phyloP scores from a whole-genome alignment of 1,140 invertebrate species.

The Oncopeltus fasciatus region DNA sequence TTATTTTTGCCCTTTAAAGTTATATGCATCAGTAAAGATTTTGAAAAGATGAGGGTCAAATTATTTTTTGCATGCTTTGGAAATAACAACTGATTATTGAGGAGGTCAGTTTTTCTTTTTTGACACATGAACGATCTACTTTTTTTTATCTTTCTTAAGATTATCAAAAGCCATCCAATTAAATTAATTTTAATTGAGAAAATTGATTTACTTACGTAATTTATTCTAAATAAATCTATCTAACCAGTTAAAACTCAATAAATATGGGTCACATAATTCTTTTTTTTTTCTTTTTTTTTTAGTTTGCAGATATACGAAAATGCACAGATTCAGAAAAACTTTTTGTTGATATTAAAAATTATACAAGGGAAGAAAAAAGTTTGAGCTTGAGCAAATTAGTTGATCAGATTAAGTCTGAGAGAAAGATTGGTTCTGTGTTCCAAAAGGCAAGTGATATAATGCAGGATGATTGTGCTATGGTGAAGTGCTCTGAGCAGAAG shows the following conservation, averaged over 20 bases:
- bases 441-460: background rate
- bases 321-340: constrained; percentile 3
- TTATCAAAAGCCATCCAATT: background rate
- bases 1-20: no score
- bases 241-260: background rate
- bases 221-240: background rate
- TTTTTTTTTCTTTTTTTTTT: background rate
- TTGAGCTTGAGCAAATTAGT: background rate
- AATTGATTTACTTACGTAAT: background rate
- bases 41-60: no score
- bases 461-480: no score
- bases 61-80: no score
- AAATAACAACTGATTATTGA: no score
- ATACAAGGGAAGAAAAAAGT: background rate
- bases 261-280: background rate
- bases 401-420: background rate
- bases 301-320: constrained; percentile 14
- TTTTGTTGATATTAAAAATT: background rate
- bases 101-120: no score
- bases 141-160: no score
- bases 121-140: no score
- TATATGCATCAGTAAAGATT: no score
- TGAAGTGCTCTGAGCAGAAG: background rate
- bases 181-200: background rate
- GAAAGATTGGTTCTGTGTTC: background rate